Base-by-base conservation (phyloP, 2,113 vertebrate genomes). In the Ptychochromis oligacanthus region DNA sequence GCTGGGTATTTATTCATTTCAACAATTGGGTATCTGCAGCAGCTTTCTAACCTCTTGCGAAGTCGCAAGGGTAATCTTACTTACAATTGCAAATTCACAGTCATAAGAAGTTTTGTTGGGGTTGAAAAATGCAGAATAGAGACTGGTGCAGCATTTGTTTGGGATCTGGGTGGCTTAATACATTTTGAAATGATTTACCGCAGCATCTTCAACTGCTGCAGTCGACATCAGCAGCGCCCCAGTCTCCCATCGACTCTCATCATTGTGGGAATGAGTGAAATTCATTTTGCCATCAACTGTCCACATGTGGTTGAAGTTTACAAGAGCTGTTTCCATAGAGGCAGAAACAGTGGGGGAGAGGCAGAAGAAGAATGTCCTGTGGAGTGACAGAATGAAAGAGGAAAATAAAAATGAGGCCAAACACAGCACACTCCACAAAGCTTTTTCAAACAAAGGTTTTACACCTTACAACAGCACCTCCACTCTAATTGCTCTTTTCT, bases 281-380 rank as follows among this genome's bases (percentile, higher is more conserved):
- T 93, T 90, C 87, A 91, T 92, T 93, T 90, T 82, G 87, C 89
- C 90, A 92, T 93, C 89, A 88, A 84, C 88, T 89, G 93, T 91
- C 91, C 86, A 81, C 88, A 91, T 94, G 91, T 88, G 91, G 86
- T 89, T 84, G 85, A 79, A 89, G 88, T 65, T 70, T 46, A 83
- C 15, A 8, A 79, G 77, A 83, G 87, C 85, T 72, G 81, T 87
- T 77, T 88, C 86, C 79, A 80, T 77, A 87, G 78, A 88, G 84
- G 70, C 81, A 26, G 75, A 22, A 62, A 34, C 90, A 64, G 87
- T 38, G n/a, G 90, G 92, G 81, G 43, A 80, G 78, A 81, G 43
- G 72, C 59, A 82, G 60, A 78, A 88, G 87, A 85, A 80, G 79
- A 70, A 61, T 40, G 72, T 87, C 90, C 89, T 24, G 91, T 67